A percentile compares a stretch with the other conserved stretches of the same genome.
Evolutionary conservation across 2,888 invertebrate species (phyloP).

Genomic region (Celastrina argiolus): DNA sequence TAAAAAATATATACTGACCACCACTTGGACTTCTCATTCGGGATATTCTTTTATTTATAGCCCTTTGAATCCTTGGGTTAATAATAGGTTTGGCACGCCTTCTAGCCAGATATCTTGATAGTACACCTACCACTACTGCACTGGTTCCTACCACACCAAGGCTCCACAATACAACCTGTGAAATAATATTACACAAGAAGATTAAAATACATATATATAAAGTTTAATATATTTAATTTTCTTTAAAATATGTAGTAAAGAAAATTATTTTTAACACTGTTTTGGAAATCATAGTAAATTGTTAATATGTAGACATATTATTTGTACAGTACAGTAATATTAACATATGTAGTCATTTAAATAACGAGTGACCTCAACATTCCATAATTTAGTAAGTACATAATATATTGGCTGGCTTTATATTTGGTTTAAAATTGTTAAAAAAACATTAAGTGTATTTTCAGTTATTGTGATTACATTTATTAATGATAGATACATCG

Average conservation of each 20-base stretch:
- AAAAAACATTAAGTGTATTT: background rate
- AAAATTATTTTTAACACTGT: too few species aligned
- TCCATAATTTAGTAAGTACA: background rate
- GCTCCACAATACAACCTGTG: conserved; percentile 83
- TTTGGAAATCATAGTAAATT: too few species aligned
- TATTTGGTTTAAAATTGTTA: background rate
- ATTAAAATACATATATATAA: too few species aligned
- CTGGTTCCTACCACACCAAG: conserved; percentile 83
- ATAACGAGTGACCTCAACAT: background rate
- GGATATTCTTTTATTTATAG: conserved; percentile 79
- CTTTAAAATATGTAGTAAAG: background rate
- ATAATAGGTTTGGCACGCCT: conserved; percentile 81
- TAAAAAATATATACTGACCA: conserved; percentile 42
- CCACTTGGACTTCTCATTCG: conserved; percentile 84
- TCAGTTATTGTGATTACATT: too few species aligned
- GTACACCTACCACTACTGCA: conserved; percentile 87
- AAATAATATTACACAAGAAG: conserved; percentile 18
- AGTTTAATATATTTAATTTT: background rate
- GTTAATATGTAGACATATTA: too few species aligned
- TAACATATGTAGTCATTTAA: background rate
- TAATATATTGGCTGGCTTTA: background rate
- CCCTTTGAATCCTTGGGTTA: conserved; percentile 76
- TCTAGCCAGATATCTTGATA: conserved; percentile 88
- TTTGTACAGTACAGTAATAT: too few species aligned
- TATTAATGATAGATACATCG: too few species aligned